Base-by-base conservation (phyloP, 2,888 invertebrate species). In the Ommatoiulus sabulosus region DNA sequence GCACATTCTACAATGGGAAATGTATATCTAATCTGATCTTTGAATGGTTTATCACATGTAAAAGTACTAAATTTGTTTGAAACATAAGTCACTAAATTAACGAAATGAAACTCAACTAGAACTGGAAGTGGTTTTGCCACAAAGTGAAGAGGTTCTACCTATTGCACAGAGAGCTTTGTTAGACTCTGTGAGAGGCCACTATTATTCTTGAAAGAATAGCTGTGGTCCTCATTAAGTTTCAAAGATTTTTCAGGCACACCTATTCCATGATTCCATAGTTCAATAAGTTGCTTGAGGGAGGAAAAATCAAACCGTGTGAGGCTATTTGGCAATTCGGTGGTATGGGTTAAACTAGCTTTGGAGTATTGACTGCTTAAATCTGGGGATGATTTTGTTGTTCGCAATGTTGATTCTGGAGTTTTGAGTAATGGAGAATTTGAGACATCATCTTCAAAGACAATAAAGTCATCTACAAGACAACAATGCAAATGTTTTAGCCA, bases 331-430 rank as follows among this genome's bases (percentile, higher is more conserved):
- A 72, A 72, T 8, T 72, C 7, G 7, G 72, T 10, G 24, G 1
- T 2, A 8, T 7, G 24, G 7, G 7, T 72, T 10, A 24, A 72
- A 24, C 24, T 72, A 8, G 3, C 72, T 7, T 24, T 10, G 10
- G 20, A 72, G 24, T 20, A 72, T 20, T 24, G 72, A 72, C 72
- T 52, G 15, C 52, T 72, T 10, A 72, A 72, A 8, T 72, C 72
- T 72, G 72, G 72, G 20, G 72, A 72, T 24, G 72, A 72, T 72
- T 72, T 72, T 24, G 24, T 24, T 24, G 72, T 72, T 24, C 72
- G 20, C 24, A 72, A 72, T 10, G 72, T 72, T 5, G 24, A 24
- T 72, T 72, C 72, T 8, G 72, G 6, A 72, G 72, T 24, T 72
- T 72, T 24, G 72, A 24, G 7, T 24, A 10, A 72, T 10, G 24